Evolutionary conservation across 1,140 invertebrate species (phyloP).

Genomic region (Megathymus violae): DNA sequence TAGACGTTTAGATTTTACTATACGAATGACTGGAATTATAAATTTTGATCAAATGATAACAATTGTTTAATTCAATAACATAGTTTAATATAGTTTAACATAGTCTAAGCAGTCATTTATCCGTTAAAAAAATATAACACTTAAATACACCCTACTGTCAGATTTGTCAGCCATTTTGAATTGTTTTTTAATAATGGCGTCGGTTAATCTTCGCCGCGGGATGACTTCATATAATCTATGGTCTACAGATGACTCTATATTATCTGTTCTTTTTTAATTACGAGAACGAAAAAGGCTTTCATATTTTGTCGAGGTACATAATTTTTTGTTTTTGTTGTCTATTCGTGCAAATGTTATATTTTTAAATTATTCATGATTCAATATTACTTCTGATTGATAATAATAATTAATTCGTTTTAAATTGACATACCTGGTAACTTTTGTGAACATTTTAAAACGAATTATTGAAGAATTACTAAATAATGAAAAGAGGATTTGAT

Average conservation of each 20-base stretch:
- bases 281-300: constrained; percentile 19
- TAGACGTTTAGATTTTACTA: no score
- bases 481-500: no score
- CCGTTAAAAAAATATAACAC: constrained; percentile 4
- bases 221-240: constrained; percentile 70
- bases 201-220: constrained; percentile 52
- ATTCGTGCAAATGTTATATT: constrained; percentile 20
- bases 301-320: constrained; percentile 11
- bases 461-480: no score
- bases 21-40: no score
- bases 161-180: constrained; percentile 56
- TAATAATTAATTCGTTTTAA: no score
- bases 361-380: background rate
- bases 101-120: background rate
- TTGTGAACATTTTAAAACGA: no score
- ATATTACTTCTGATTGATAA: no score
- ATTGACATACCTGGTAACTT: no score
- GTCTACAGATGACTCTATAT: constrained; percentile 61
- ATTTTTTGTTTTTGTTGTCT: constrained; percentile 19
- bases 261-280: constrained; percentile 48
- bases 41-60: no score
- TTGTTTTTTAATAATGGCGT: constrained; percentile 52
- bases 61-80: no score
- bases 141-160: constrained; percentile 43
- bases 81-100: no score